These are phyloP conservation scores for Pseudomyrmex cubaensis DNA, from an alignment of 1,140 invertebrate genomes.

Conservation along the genomic window DNA sequence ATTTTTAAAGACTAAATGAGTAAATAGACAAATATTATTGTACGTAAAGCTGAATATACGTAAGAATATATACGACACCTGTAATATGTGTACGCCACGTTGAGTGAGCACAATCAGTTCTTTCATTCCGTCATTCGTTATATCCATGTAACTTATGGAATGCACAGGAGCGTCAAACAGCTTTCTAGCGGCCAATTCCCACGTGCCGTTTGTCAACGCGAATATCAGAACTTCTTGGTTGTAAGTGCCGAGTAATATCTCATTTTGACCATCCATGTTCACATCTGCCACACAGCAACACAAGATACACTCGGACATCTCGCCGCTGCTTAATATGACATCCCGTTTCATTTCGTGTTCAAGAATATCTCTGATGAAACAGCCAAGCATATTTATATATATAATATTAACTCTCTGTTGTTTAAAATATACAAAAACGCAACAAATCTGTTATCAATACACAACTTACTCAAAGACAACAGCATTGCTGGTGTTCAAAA, in stretches of 20 bases:
- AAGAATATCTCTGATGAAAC: slow-evolving; percentile 86
- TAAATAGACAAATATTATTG: too few relatives aligned
- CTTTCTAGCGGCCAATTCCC: slow-evolving; percentile 84
- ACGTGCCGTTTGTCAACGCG: slow-evolving; percentile 83
- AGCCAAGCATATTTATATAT: not conserved
- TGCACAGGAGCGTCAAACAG: slow-evolving; percentile 88
- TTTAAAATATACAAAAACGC: too few relatives aligned
- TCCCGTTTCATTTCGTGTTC: slow-evolving; percentile 86
- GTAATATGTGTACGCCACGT: slow-evolving; percentile 89
- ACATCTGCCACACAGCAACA: slow-evolving; percentile 89
- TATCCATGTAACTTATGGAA: slow-evolving; percentile 87
- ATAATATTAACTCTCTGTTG: too few relatives aligned
- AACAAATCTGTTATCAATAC: not conserved
- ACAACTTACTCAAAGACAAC: slow-evolving; percentile 87
- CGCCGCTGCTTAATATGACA: slow-evolving; percentile 85
- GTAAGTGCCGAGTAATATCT: slow-evolving; percentile 91
- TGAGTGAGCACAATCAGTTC: slow-evolving; percentile 89
- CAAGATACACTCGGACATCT: slow-evolving; percentile 86
- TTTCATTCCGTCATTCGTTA: slow-evolving; percentile 90
- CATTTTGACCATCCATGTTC: slow-evolving; percentile 90
- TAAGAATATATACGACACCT: slow-evolving; percentile 81
- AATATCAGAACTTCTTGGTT: slow-evolving; percentile 88
- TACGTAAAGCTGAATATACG: not conserved
- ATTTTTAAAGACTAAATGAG: too few relatives aligned
- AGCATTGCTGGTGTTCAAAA: slow-evolving; percentile 87